Evolutionary conservation across 1,140 invertebrate genomes (phyloP), one percentile per base, ranked within the genome.

Genomic region (Hycleus cichorii): DNA sequence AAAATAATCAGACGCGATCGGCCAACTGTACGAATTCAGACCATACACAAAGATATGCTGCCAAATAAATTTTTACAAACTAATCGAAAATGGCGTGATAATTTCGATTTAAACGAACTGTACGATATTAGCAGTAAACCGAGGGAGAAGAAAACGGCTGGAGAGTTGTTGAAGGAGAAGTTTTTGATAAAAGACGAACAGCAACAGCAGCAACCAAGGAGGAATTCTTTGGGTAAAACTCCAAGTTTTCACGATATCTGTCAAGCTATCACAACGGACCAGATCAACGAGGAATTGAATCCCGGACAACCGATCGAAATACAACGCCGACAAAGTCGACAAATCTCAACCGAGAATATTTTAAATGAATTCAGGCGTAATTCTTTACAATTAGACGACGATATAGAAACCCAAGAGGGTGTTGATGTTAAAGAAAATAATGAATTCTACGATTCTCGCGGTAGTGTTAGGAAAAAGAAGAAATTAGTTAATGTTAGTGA

Each of bases 91-190:
- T 84, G 83, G 83, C 76, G 83, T 44, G 77, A 83, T 64, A 83
- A 81, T 58, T 73, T 84, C 49, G 77, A 80, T 38, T 77, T 81
- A 4, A 80, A 83, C 58, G 71, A 73, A 57, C 32, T 69, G 9
- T 63, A 60, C 2, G 60, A 71, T 39, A 51, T 59, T n/a, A 68
- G 66, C 61, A 24, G 74, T 74, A 63, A 66, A 61, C 12, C 39
- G 10, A 39, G 18, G 11, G 39, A 44, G 3, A 80, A 82, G 61
- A 89, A 88, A 65, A 81, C 84, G 0, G 79, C 86, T 0, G 87
- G 87, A 1, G 85, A 88, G 56, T 71, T 85, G 52, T 68, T 89
- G n/a, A 78, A 86, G 6, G 87, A 90, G 66, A 87, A 88, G 69
- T 89, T 89, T 72, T 73, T 84, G 9, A 85, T 90, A 3, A 42